Evolutionary conservation across 2,888 invertebrate species (phyloP), one percentile per base, ranked within the genome.

Genomic region (Stenchaetothrips biformis): DNA sequence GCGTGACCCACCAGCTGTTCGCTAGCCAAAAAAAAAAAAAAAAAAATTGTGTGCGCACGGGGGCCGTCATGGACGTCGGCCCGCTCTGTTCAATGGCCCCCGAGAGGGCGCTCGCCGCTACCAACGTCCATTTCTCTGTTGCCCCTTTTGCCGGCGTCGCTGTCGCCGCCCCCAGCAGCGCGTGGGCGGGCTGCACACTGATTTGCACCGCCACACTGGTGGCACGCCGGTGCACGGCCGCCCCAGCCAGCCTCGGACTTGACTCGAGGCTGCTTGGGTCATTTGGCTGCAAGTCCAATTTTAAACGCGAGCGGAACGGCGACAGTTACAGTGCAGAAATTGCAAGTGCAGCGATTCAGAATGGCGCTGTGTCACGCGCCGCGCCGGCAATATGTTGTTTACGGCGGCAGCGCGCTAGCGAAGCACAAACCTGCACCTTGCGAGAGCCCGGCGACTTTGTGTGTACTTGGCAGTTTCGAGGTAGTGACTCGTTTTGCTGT

Each of bases 291-390:
- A 37, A 37, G 37, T 37, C 37, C 37, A 74, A 74, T 74, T 74
- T 74, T 74, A 74, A 74, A 25, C 67, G 67, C 25, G 37, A 37
- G 21, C 67, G 25, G 25, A 67, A 21, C 67, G 67, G 21, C 67
- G 67, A 67, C 67, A 21, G n/a, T 74, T 74, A 25, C 67, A 74
- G 25, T 4, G 67, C 67, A 25, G 67, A 25, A 74, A 74, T 74
- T 74, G 67, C 67, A 74, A 25, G 21, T 21, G 25, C 67, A 21
- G 67, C 67, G 67, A 74, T 74, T 74, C 25, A 25, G 25, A 53
- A 53, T 11, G 53, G 53, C 53, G 53, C 53, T 18, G 16, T 21
- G n/a, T 21, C n/a, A n/a, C 21, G n/a, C 67, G n/a, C 21, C 8
- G 67, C 67, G n/a, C 67, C 67, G n/a, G 21, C 53, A 13, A 37